Conservation (phyloP, 1,140 invertebrate genomes). For the Prorops nasuta region DNA sequence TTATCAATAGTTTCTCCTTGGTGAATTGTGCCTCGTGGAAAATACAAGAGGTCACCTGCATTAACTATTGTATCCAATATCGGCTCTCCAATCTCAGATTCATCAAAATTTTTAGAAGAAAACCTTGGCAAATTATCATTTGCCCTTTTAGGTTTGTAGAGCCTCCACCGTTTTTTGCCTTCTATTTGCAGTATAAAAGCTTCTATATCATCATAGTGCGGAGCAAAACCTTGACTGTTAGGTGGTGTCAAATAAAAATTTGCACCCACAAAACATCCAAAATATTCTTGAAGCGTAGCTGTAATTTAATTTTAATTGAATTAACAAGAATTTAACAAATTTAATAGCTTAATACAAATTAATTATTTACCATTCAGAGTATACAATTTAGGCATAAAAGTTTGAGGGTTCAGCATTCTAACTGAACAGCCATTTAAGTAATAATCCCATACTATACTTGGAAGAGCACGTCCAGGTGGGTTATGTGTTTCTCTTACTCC, state of each 20-base stretch:
- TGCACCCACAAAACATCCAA: constrained; percentile 89
- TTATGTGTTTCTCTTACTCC: constrained; percentile 83
- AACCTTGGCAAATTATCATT: constrained; percentile 72
- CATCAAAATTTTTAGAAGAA: constrained; percentile 81
- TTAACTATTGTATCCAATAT: constrained; percentile 79
- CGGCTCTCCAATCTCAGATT: constrained; percentile 76
- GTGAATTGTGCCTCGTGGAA: constrained; percentile 91
- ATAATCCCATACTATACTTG: constrained; percentile 87
- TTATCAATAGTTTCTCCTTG: constrained; percentile 76
- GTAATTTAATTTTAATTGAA: constrained; percentile 6
- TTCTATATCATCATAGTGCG: constrained; percentile 98
- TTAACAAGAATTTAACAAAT: neutral
- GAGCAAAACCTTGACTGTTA: constrained; percentile 94
- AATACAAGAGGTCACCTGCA: constrained; percentile 89
- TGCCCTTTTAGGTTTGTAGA: constrained; percentile 73
- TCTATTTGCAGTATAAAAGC: constrained; percentile 96
- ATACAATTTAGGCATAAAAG: constrained; percentile 70
- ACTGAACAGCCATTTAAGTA: constrained; percentile 89
- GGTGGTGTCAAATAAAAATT: constrained; percentile 96
- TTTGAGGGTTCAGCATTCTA: constrained; percentile 91
- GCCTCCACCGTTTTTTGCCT: constrained; percentile 91
- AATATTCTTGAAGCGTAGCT: constrained; percentile 89
- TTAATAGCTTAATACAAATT: neutral
- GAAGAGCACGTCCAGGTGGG: constrained; percentile 72
- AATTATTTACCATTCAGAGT: constrained; percentile 57